Percentiles rank a stretch among this genome's conserved stretches.
These are phyloP conservation scores for Rhabditoides inermis DNA, from an alignment of 2,888 invertebrate genomes.

Conservation along the genomic window DNA sequence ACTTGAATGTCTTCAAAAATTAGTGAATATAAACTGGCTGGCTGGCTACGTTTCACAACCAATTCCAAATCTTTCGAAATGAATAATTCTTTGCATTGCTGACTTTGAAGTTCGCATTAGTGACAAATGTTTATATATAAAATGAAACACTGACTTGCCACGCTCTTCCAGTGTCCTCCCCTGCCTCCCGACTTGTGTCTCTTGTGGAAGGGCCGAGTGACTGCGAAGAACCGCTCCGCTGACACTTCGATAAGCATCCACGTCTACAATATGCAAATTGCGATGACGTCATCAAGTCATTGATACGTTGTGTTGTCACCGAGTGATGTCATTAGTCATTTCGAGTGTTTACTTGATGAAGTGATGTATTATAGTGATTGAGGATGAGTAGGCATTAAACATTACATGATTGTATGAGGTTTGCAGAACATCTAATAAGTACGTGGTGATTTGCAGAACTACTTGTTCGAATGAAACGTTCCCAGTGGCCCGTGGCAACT, in stretches of 20 bases:
- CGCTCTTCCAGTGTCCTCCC: background rate
- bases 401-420: too few relatives aligned
- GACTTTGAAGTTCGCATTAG: background rate
- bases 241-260: slow-evolving; percentile 42
- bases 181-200: background rate
- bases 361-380: too few relatives aligned
- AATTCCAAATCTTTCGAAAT: background rate
- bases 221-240: slow-evolving; percentile 35
- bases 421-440: too few relatives aligned
- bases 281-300: too few relatives aligned
- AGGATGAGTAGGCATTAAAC: too few relatives aligned
- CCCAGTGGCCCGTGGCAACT: too few relatives aligned
- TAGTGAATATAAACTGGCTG: background rate
- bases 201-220: slow-evolving; percentile 31
- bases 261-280: slow-evolving; percentile 22
- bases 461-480: too few relatives aligned
- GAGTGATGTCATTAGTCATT: too few relatives aligned
- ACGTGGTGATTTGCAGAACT: too few relatives aligned
- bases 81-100: background rate
- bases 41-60: background rate
- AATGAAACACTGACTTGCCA: background rate
- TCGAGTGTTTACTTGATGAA: too few relatives aligned
- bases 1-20: too few relatives aligned
- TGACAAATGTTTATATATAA: background rate
- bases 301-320: too few relatives aligned